phyloP scores from a whole-genome alignment of 1,140 invertebrate genomes.

The Ostrea edulis region DNA sequence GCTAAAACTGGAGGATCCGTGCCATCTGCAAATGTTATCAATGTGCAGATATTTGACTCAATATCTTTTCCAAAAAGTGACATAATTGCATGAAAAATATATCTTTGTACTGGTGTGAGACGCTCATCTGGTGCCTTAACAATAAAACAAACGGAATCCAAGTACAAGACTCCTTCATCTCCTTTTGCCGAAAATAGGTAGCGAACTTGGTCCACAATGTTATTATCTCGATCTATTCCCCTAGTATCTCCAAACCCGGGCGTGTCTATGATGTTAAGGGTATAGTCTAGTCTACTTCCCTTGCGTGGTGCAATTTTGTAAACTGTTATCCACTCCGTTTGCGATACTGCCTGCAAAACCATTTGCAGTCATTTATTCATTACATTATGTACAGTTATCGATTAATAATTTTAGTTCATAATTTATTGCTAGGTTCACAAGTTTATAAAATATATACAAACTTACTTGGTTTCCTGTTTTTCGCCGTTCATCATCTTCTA shows the following conservation, averaged over 20 bases:
- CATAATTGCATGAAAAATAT: constrained; percentile 65
- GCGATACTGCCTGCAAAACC: constrained; percentile 52
- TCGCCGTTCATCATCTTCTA: constrained; percentile 49
- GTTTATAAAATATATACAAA: neutral
- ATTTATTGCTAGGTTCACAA: too few relatives aligned
- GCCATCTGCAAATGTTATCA: constrained; percentile 67
- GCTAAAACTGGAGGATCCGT: constrained; percentile 57
- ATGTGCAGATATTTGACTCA: constrained; percentile 61
- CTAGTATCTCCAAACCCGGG: constrained; percentile 64
- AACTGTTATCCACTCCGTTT: constrained; percentile 62
- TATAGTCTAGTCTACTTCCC: constrained; percentile 38
- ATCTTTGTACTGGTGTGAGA: constrained; percentile 55
- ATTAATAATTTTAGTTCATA: too few relatives aligned
- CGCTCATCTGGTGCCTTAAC: constrained; percentile 53
- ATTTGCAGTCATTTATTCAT: too few relatives aligned
- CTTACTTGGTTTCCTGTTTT: neutral
- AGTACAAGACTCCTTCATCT: constrained; percentile 49
- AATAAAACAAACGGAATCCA: constrained; percentile 62
- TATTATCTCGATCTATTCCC: constrained; percentile 51
- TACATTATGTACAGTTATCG: too few relatives aligned
- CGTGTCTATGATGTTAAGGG: constrained; percentile 44
- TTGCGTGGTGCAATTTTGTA: constrained; percentile 51
- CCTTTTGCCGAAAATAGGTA: constrained; percentile 47
- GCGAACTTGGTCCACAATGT: constrained; percentile 54
- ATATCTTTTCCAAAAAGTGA: constrained; percentile 68